phyloP scores from a whole-genome alignment of 2,113 vertebrate genomes.

The Falcunculus frontatus region DNA sequence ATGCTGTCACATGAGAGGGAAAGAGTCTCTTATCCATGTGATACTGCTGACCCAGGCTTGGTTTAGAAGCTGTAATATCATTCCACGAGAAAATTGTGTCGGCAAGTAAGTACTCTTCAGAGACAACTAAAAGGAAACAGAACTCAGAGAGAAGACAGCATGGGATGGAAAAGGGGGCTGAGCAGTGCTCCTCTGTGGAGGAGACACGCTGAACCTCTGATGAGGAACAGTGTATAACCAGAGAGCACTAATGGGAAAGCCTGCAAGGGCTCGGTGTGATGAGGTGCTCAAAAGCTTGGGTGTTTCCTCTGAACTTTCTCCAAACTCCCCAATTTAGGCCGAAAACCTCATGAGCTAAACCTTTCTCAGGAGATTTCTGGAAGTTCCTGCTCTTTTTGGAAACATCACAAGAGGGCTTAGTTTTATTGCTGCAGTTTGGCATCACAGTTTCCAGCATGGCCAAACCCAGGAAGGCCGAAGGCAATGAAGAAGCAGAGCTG shows the following conservation, averaged over 20 bases:
- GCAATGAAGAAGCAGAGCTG: neutral
- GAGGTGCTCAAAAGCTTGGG: constrained; percentile 32
- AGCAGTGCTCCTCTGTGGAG: neutral
- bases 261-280: neutral
- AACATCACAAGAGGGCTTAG: neutral
- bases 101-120: neutral
- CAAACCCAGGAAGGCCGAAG: neutral
- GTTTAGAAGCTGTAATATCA: constrained; percentile 42
- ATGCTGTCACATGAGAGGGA: neutral
- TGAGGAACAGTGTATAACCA: neutral
- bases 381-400: constrained; percentile 44
- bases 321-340: neutral
- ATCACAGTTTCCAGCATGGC: neutral
- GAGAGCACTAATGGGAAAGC: neutral
- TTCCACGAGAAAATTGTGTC: constrained; percentile 20
- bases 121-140: constrained; percentile 29
- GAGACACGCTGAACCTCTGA: constrained; percentile 12
- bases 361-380: neutral
- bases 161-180: neutral
- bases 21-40: constrained; percentile 7
- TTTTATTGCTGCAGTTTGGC: constrained; percentile 17
- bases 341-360: neutral
- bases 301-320: constrained; percentile 34
- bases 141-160: neutral
- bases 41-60: neutral